phyloP scores from a whole-genome alignment of 2,113 vertebrate genomes.

The Cheirogaleus medius region DNA sequence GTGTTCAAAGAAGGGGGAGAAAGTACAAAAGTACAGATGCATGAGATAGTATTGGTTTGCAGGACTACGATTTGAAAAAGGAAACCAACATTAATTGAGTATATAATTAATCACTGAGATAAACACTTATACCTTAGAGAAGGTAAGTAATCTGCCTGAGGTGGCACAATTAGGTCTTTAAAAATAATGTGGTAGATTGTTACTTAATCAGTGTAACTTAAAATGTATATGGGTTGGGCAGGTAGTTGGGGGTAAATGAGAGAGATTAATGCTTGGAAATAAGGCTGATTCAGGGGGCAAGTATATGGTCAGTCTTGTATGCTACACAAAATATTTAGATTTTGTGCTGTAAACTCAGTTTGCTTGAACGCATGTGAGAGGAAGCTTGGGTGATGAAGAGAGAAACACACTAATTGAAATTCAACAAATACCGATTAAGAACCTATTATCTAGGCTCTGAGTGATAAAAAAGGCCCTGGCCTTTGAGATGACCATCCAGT shows the following conservation, averaged over 20 bases:
- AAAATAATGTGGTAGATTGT: not conserved
- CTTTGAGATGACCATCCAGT: not conserved
- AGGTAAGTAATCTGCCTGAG: not conserved
- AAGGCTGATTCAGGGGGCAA: not conserved
- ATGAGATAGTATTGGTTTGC: not conserved
- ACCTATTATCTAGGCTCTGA: not conserved
- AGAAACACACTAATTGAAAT: not conserved
- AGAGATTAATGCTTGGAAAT: not conserved
- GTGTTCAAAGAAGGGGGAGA: not conserved
- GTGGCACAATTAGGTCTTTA: not conserved
- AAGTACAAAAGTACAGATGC: not conserved
- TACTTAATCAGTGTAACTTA: not conserved
- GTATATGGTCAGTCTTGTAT: not conserved
- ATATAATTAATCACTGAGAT: not conserved
- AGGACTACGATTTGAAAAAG: not conserved
- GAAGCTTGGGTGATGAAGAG: not conserved
- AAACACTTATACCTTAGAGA: not conserved
- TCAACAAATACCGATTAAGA: not conserved
- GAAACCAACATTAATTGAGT: not conserved
- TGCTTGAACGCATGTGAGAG: not conserved
- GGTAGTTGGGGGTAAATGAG: not conserved
- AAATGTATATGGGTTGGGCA: not conserved
- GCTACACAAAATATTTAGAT: not conserved
- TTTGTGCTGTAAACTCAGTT: conserved; percentile 10
- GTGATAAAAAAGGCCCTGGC: not conserved